Evolutionary conservation across 2,888 invertebrate species (phyloP), one percentile per base, ranked within the genome.

Genomic region (Aspidapion aeneum): DNA sequence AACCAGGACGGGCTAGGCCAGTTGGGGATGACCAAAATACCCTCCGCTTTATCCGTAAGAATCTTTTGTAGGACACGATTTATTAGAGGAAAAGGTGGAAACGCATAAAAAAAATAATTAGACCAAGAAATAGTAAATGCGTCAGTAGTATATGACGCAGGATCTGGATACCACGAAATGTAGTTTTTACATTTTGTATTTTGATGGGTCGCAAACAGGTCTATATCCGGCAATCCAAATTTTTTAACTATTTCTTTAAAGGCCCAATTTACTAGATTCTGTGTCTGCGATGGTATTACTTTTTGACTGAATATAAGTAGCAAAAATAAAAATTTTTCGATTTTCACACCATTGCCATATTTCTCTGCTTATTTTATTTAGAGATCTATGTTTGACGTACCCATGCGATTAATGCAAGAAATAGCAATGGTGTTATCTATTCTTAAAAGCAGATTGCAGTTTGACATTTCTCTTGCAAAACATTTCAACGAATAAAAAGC

Each of bases 1-100:
- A 66, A 75, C 75, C 73, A 75, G 0, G 72, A 70, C 61, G 75
- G 74, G 1, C 66, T 63, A 50, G 67, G 66, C 74, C 70, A 76
- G 7, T 63, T 35, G 16, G 72, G 74, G 9, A 73, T 72, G 1
- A 75, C 72, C 16, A 76, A 55, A 21, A 76, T 72, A 1, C 74
- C 74, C 20, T 58, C 60, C 2, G 75, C 72, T 55, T 65, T 68
- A 21, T 77, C 74, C 1, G 54, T 22, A 17, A 66, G 67, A 48
- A 77, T 74, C 65, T 77, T 76, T 57, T 68, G 61, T 18, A 77
- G 19, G 0, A 66, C 62, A 65, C 62, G 72, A 21, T 70, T 57
- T 21, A 76, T 68, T 2, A 73, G 19, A 0, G 70, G 63, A 64
- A 75, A 75, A 1, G 73, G 73, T 1, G 74, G 73, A 22, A 74